Percentiles rank a stretch among this genome's conserved stretches.
Conservation (phyloP, 2,888 invertebrate species). For the Microplitis manilae region DNA sequence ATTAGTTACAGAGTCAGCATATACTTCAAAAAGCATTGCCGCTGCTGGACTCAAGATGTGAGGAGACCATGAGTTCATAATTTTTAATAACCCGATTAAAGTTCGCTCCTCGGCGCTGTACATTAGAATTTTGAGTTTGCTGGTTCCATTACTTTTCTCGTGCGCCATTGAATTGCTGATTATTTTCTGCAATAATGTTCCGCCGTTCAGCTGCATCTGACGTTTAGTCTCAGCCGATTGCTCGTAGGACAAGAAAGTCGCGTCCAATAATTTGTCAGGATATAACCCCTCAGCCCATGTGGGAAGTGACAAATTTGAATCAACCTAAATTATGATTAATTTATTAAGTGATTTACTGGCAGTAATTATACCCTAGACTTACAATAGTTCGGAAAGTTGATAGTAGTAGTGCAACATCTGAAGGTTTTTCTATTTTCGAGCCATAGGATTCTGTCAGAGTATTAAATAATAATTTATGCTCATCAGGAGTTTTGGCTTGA, state of each 20-base stretch:
- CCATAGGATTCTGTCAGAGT: background rate
- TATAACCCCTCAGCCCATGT: conserved; percentile 73
- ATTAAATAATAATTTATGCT: background rate
- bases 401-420: background rate
- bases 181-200: conserved; percentile 64
- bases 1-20: conserved; percentile 46
- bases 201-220: conserved; percentile 75
- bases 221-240: conserved; percentile 71
- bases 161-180: conserved; percentile 53
- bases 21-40: conserved; percentile 62
- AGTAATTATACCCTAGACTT: background rate
- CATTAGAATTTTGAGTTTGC: conserved; percentile 54
- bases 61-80: conserved; percentile 59
- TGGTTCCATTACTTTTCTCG: conserved; percentile 17
- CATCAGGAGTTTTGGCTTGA: background rate
- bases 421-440: background rate
- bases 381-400: background rate
- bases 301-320: conserved; percentile 43
- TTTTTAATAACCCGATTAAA: conserved; percentile 60
- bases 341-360: background rate
- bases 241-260: conserved; percentile 46
- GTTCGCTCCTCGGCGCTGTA: conserved; percentile 66
- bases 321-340: conserved; percentile 36
- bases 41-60: conserved; percentile 61
- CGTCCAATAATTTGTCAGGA: conserved; percentile 51